phyloP scores from a whole-genome alignment of 2,888 invertebrate genomes.

The Drosophila kokeensis region DNA sequence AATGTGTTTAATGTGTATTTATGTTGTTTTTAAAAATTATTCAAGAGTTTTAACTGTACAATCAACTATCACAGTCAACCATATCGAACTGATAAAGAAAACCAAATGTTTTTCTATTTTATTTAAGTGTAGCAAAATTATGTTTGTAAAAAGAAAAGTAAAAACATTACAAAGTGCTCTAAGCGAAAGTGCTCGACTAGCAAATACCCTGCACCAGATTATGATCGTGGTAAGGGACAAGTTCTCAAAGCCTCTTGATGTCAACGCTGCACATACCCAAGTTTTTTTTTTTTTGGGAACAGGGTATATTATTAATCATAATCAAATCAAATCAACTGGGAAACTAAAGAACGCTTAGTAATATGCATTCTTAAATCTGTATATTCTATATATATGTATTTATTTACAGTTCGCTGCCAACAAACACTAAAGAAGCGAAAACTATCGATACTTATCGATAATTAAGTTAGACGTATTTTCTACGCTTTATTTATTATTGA shows the following conservation, averaged over 20 bases:
- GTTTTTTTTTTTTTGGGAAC: background rate
- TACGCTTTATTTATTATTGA: conserved; percentile 24
- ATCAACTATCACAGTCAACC: conserved; percentile 85
- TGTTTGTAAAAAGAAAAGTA: conserved; percentile 11
- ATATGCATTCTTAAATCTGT: conserved; percentile 18
- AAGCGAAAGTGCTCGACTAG: conserved; percentile 9
- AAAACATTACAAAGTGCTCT: conserved; percentile 17
- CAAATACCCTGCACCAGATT: conserved; percentile 27
- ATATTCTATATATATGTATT: conserved; percentile 17
- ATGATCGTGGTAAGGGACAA: background rate
- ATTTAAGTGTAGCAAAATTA: background rate
- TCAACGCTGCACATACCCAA: background rate
- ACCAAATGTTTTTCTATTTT: conserved; percentile 11
- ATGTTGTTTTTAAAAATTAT: conserved; percentile 58
- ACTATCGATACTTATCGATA: conserved; percentile 32
- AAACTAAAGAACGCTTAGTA: conserved; percentile 15
- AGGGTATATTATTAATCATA: background rate
- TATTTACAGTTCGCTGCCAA: conserved; percentile 58
- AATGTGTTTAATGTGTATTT: conserved; percentile 49
- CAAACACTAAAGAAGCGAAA: conserved; percentile 59
- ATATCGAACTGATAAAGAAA: conserved; percentile 69
- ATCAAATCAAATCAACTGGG: conserved; percentile 10
- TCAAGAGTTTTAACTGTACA: conserved; percentile 82
- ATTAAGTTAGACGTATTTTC: conserved; percentile 23
- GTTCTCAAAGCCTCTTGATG: background rate